These are phyloP conservation scores for Zeugodacus cucurbitae DNA, from an alignment of 1,140 invertebrate species.

Conservation along the genomic window DNA sequence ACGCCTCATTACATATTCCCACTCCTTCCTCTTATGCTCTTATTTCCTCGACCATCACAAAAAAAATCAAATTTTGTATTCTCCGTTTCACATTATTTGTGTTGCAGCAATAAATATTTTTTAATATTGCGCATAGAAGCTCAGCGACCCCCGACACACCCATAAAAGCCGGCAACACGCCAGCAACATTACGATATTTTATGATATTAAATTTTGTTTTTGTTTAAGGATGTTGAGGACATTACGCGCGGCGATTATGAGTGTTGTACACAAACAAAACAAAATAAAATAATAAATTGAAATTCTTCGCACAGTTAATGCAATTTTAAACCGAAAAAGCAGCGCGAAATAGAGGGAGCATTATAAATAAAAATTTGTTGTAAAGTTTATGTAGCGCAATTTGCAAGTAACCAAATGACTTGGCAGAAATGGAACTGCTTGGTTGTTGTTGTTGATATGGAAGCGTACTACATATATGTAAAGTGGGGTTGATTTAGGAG, in stretches of 20 bases:
- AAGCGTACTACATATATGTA: no score
- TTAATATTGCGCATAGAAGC: neutral
- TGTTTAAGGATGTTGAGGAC: neutral
- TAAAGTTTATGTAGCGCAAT: neutral
- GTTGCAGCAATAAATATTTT: slow-evolving; percentile 5
- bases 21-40: neutral
- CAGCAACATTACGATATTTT: neutral
- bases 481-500: neutral
- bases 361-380: neutral
- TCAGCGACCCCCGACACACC: neutral
- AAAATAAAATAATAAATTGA: neutral
- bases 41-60: neutral
- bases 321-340: no score
- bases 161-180: neutral
- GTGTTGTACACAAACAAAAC: neutral
- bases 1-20: neutral
- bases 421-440: neutral
- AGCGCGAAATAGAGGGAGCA: neutral
- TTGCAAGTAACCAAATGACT: neutral
- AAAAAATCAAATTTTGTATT: neutral
- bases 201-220: slow-evolving; percentile 1
- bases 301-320: neutral
- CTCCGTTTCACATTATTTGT: neutral
- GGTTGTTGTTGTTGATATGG: neutral
- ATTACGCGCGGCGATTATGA: neutral